Evolutionary conservation across 2,797 vertebrate genomes (phyloP).

Genomic region (Spondyliosoma cantharus): DNA sequence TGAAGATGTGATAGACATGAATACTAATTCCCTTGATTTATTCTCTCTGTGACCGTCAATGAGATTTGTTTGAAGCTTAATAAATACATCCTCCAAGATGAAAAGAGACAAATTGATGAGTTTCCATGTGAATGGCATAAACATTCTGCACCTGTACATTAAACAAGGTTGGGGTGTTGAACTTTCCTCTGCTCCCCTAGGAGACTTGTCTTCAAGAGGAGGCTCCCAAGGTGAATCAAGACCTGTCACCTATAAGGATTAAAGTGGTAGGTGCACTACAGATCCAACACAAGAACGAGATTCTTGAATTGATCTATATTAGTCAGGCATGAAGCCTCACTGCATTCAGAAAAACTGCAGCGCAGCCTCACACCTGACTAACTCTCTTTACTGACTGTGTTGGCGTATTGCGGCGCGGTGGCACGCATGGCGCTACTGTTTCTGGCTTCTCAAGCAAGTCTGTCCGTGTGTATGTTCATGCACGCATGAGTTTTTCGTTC

Average conservation of each 20-base stretch:
- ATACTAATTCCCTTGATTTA: constrained; percentile 44
- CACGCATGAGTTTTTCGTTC: constrained; percentile 9
- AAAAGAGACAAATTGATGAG: constrained; percentile 19
- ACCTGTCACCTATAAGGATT: constrained; percentile 86
- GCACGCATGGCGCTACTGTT: constrained; percentile 32
- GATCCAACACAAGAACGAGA: not conserved
- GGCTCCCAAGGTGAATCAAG: constrained; percentile 77
- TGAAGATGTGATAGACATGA: constrained; percentile 16
- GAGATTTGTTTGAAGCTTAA: constrained; percentile 28
- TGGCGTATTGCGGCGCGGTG: constrained; percentile 40
- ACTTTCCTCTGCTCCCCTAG: constrained; percentile 65
- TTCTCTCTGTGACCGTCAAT: not conserved
- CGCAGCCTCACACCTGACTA: constrained; percentile 34
- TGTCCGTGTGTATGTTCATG: constrained; percentile 26
- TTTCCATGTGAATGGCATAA: constrained; percentile 15
- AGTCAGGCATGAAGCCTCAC: no score
- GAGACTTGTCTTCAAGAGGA: constrained; percentile 85
- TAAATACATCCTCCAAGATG: constrained; percentile 25
- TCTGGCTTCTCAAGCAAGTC: constrained; percentile 45
- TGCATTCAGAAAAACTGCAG: not conserved
- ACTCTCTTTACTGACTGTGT: constrained; percentile 41
- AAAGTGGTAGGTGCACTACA: constrained; percentile 80
- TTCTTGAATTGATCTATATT: constrained; percentile 6
- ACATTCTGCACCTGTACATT: constrained; percentile 1
- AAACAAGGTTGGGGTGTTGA: not conserved